Evolutionary conservation across 2,797 vertebrate genomes (phyloP), one percentile per base, ranked within the genome.

Genomic region (Falco berigora): DNA sequence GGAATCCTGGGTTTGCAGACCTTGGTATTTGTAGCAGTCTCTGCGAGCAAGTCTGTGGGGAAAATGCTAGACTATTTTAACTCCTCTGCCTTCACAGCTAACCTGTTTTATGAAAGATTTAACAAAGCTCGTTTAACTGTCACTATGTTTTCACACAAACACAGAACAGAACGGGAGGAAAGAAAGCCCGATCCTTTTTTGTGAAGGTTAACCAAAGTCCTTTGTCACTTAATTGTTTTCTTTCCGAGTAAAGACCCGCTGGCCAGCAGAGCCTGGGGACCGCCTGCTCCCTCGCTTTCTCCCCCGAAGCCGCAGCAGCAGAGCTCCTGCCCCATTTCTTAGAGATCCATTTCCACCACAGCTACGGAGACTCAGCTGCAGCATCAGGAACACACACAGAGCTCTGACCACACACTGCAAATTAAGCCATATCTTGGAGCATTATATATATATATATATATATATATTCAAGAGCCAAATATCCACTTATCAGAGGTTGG

Each of bases 41-140:
- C 46, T 82, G 32, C 14, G 28, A 76, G 49, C 50, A 90, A 71
- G 14, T 12, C 79, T 90, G 25, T 25, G 58, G 69, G n/a, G 71
- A 81, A 86, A 94, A 72, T 0, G 0, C 11, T 8, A 34, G 34
- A 15, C 8, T 20, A 19, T 81, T 89, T 71, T 71, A 86, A 58
- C 32, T 86, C 64, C 42, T 80, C 85, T 76, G 73, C 79, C 68
- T 92, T 81, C 58, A 66, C 63, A n/a, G 36, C 27, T n/a, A n/a
- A 14, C 0, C 0, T 32, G n/a, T 40, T 79, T 76, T 68, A 61
- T 36, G 15, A 69, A 88, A 93, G 34, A 73, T 90, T 84, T 73
- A 93, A 69, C 27, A 77, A 88, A 83, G 40, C 61, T 92, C 30
- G 22, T 86, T 69, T 67, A 94, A 53, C n/a, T 86, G 56, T 58